Base-by-base conservation (phyloP, 2,888 invertebrate genomes). In the Allolobophora icterica region DNA sequence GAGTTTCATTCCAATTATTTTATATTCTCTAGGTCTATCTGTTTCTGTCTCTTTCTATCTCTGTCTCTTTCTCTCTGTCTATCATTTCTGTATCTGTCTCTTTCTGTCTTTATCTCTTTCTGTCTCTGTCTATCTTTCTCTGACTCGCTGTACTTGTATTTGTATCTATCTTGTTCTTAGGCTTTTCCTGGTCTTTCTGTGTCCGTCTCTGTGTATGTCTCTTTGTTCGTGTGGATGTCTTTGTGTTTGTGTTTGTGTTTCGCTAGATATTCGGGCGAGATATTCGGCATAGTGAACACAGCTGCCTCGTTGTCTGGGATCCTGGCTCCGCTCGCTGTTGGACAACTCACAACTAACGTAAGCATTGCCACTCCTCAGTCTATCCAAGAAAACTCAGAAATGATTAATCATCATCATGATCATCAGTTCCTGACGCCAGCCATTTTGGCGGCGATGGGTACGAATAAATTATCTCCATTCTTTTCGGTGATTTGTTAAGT, bases 261-360 rank as follows among this genome's bases (percentile, higher is more conserved):
- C n/a, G n/a, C 11, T 17, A 71, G 90, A 33, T 93, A 90, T 91
- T 92, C 93, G 13, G 93, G 93, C 0, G 90, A 92, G 33, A 42
- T 93, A 24, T 93, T 92, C 33, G 93, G 93, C 24, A 91, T 93
- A 45, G 91, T 91, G 90, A 93, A 93, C 91, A 93, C 93, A 19
- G 89, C 90, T 17, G 93, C 92, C 52, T 93, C 92, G 17, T 40
- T 93, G 8, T 91, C 93, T 1, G 93, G 93, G 35, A 92, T 93
- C 87, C 34, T 92, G 21, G 91, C 92, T 24, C 92, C 92, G 11
- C 83, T 90, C 84, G 89, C 90, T 38, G 90, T 91, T 19, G 92
- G 91, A 8, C 84, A 90, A 30, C 83, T 92, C 30, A 92, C 92
- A 8, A 33, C 89, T 24, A 89, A 91, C 38, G 92, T 92, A 90